phyloP scores from a whole-genome alignment of 1,140 invertebrate genomes.

The Drosophila nigromelanica region DNA sequence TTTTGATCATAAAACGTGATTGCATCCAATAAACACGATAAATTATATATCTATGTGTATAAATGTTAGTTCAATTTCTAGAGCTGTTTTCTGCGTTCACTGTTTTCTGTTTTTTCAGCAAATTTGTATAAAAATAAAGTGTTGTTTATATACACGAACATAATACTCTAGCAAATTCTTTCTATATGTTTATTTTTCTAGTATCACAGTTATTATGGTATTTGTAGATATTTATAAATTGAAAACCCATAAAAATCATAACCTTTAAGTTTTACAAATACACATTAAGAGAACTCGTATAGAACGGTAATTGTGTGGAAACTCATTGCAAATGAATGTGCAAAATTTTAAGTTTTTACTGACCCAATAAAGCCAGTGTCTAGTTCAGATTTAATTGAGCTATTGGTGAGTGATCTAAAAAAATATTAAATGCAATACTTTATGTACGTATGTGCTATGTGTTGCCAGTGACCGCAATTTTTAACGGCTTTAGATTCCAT shows the following conservation, averaged over 20 bases:
- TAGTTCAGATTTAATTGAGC: slow-evolving; percentile 40
- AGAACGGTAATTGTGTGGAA: slow-evolving; percentile 57
- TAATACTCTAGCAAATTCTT: no score
- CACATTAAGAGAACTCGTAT: slow-evolving; percentile 23
- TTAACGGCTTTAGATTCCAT: not conserved
- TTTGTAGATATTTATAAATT: not conserved
- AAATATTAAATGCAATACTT: no score
- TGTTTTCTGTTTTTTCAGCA: no score
- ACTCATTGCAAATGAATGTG: slow-evolving; percentile 60
- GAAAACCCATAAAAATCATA: slow-evolving; percentile 34
- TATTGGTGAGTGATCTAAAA: slow-evolving; percentile 2
- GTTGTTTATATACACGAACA: no score
- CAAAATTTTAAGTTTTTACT: slow-evolving; percentile 29
- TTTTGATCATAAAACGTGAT: no score
- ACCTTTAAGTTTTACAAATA: not conserved
- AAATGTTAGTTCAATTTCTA: no score
- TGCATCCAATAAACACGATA: no score
- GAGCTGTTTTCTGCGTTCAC: no score
- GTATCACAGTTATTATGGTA: not conserved
- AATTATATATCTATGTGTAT: no score
- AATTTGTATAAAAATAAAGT: no score
- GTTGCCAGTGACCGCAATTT: slow-evolving; percentile 1
- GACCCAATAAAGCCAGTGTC: slow-evolving; percentile 10
- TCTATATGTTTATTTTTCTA: no score
- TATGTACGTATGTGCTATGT: not conserved